Conservation (phyloP, 2,888 invertebrate genomes). For the Autographa gamma region DNA sequence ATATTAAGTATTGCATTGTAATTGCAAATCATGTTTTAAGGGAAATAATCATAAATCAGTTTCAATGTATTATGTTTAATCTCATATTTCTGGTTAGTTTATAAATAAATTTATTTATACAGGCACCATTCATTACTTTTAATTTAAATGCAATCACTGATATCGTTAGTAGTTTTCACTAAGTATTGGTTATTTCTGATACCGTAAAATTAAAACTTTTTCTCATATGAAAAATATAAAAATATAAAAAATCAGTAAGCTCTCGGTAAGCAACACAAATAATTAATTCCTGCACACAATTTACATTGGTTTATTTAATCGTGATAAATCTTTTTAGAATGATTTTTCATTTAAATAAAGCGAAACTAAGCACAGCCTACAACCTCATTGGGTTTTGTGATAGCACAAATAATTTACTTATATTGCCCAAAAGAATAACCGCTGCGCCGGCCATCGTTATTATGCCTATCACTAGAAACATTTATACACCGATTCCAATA, state of each 20-base stretch:
- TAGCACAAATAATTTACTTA: conserved; percentile 30
- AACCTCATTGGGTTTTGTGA: conserved; percentile 47
- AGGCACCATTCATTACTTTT: conserved; percentile 51
- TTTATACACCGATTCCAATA: conserved; percentile 26
- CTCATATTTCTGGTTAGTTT: background rate
- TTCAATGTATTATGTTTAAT: conserved; percentile 20
- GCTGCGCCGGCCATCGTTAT: conserved; percentile 20
- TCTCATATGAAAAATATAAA: conserved; percentile 57
- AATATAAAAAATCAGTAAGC: conserved; percentile 51
- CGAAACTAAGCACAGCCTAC: conserved; percentile 56
- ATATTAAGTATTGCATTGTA: conserved; percentile 4
- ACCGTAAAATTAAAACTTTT: conserved; percentile 25
- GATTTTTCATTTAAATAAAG: conserved; percentile 39
- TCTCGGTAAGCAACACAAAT: conserved; percentile 15
- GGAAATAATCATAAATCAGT: conserved; percentile 13
- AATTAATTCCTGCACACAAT: conserved; percentile 31
- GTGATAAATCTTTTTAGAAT: conserved; percentile 17
- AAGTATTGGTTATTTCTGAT: conserved; percentile 28
- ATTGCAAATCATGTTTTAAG: conserved; percentile 5
- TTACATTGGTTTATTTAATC: conserved; percentile 9
- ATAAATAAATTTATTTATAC: conserved; percentile 16
- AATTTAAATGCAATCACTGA: conserved; percentile 59
- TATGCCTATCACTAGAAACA: conserved; percentile 17
- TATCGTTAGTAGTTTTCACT: conserved; percentile 46
- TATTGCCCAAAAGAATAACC: conserved; percentile 19